Evolutionary conservation across 2,113 vertebrate species (phyloP).

Genomic region (Bathybates hornii): DNA sequence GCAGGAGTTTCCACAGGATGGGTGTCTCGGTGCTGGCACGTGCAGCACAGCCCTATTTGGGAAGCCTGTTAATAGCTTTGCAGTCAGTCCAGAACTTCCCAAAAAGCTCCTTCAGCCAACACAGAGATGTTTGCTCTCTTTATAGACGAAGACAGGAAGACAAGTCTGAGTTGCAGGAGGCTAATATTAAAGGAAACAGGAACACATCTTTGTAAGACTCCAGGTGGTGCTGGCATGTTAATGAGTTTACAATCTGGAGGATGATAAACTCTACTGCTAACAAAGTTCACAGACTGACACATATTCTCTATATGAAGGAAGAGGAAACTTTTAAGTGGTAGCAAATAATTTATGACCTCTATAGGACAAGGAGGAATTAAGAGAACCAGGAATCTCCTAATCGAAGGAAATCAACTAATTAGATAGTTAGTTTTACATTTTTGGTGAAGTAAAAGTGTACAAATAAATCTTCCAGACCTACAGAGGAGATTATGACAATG

Average conservation of each 20-base stretch:
- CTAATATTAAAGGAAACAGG: constrained; percentile 35
- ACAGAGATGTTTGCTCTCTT: background rate
- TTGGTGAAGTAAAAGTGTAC: background rate
- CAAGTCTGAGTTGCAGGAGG: background rate
- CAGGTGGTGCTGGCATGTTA: background rate
- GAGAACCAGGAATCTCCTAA: background rate
- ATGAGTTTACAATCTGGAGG: background rate
- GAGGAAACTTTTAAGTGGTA: constrained; percentile 25
- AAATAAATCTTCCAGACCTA: background rate
- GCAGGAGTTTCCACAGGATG: constrained; percentile 28
- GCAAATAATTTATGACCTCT: constrained; percentile 6
- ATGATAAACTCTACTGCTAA: background rate
- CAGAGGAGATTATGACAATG: background rate
- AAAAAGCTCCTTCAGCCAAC: background rate
- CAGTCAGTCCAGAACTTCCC: constrained; percentile 16
- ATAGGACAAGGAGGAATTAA: background rate
- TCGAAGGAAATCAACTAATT: background rate
- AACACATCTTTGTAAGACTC: background rate
- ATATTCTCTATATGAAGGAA: constrained; percentile 17
- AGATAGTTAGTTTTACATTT: background rate
- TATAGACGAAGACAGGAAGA: background rate
- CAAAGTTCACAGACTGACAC: constrained; percentile 27
- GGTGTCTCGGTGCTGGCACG: constrained; percentile 5
- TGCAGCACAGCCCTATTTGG: background rate
- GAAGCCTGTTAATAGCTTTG: background rate